Evolutionary conservation across 2,113 vertebrate species (phyloP), one percentile per base, ranked within the genome.

Genomic region (Illadopsis cleaveri): DNA sequence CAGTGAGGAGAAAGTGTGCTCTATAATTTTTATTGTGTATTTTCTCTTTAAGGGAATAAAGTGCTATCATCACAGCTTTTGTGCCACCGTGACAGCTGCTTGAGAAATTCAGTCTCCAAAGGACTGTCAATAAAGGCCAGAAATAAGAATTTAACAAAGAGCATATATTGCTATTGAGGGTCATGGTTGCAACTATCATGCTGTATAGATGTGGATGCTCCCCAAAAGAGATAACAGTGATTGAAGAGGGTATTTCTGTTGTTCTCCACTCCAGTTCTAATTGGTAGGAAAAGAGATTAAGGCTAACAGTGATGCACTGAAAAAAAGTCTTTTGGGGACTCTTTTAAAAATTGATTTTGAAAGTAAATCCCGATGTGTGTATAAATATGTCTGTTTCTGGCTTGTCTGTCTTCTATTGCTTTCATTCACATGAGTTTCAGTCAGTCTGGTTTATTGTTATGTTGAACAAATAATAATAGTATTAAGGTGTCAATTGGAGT

Each of bases 81-180:
- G 27, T 58, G 76, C 72, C 66, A 61, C 45, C 33, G 2, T 44
- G 83, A 51, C 70, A 89, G 35, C 77, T 85, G 20, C 50, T 82
- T 78, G 66, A 90, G 87, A 90, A 90, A 82, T 48, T 61, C 48
- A 1, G 23, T 75, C 70, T 96, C 73, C 64, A 54, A 78, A 90
- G 82, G 12, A 65, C 54, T 91, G 65, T 6, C 62, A 61, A 31
- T 24, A 72, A 77, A 77, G 51, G 44, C 60, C 82, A 92, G 88
- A 92, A 95, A 87, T 75, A 79, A 85, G 70, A 94, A 94, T 84
- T 91, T 85, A 95, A 86, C 89, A 56, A 54, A 86, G 51, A 82
- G 14, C 78, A 77, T 77, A 66, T 85, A 94, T 92, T 97, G 83
- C 60, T 93, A 4, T 48, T 76, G 73, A 88, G 77, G 68, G 86